Conservation (phyloP, 1,140 invertebrate species). For the Drosophila subpulchrella region DNA sequence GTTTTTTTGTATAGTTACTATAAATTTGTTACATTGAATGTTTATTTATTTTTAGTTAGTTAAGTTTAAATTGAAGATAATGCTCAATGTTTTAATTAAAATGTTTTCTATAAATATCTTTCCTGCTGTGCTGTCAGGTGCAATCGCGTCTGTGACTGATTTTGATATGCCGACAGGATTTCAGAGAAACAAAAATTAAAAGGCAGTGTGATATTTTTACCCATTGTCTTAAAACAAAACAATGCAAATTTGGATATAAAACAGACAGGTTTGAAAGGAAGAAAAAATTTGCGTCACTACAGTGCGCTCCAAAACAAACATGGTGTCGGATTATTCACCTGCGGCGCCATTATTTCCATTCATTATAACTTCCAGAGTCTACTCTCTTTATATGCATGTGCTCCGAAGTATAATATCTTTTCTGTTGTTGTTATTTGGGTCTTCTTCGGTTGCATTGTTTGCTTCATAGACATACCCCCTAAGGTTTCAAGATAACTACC, state of each 20-base stretch:
- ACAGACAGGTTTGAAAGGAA: slow-evolving; percentile 46
- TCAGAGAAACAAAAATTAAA: slow-evolving; percentile 6
- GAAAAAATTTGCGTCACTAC: slow-evolving; percentile 56
- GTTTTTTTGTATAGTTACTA: background rate
- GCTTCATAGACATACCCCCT: slow-evolving; percentile 45
- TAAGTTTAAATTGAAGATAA: slow-evolving; percentile 17
- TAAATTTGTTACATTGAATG: no score
- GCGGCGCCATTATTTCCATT: slow-evolving; percentile 29
- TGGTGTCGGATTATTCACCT: slow-evolving; percentile 73
- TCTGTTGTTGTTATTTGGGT: slow-evolving; percentile 13
- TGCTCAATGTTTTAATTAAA: slow-evolving; percentile 61
- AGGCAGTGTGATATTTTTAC: slow-evolving; percentile 12
- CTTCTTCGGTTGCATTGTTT: slow-evolving; percentile 54
- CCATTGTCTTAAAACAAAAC: slow-evolving; percentile 41
- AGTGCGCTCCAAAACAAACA: background rate
- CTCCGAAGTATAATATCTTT: slow-evolving; percentile 54
- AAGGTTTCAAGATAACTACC: slow-evolving; percentile 59
- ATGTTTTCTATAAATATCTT: slow-evolving; percentile 26
- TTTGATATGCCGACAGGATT: slow-evolving; percentile 32
- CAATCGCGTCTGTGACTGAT: slow-evolving; percentile 21
- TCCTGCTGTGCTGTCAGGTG: slow-evolving; percentile 23
- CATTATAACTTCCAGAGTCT: slow-evolving; percentile 22
- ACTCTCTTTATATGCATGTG: slow-evolving; percentile 3
- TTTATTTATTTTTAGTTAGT: no score
- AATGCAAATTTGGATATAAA: slow-evolving; percentile 32